Evolutionary conservation across 2,113 vertebrate species (phyloP), one percentile per base, ranked within the genome.

Genomic region (Menura novaehollandiae): DNA sequence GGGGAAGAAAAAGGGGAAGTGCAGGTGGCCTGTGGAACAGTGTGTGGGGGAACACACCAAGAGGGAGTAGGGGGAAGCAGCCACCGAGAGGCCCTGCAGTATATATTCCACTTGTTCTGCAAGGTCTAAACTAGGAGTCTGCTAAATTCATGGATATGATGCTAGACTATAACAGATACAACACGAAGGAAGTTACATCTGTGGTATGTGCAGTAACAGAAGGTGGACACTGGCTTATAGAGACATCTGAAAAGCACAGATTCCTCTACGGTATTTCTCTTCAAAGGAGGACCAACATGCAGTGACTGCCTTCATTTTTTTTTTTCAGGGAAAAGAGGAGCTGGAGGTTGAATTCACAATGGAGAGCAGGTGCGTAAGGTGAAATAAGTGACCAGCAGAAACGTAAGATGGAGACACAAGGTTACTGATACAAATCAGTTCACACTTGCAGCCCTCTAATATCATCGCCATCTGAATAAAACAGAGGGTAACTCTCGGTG

Each of bases 341-440:
- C 95, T 99, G 78, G 98, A 98, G 60, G 97, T 98, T 43, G 98
- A 98, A 85, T 99, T 99, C 95, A 97, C 98, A 58, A 88, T 98
- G 88, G 96, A 97, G 37, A 97, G 98, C 91, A 98, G 98, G 99
- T 98, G 84, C 14, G 98, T 98, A 71, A 89, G 24, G 47, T 39
- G 37, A 46, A 63, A 49, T 2, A 75, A 41, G 28, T 1, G 4
- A 78, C 28, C 56, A 35, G 30, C 2, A 74, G 68, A 82, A 55
- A 37, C n/a, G 11, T n/a, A 39, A 47, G 26, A 23, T 14, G n/a
- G 55, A 85, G n/a, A 28, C 4, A 76, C 80, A 67, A 59, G 8
- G 37, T 44, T 69, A 41, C 35, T 39, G 44, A 58, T 28, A 13
- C 10, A 64, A 32, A 43, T 68, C 17, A 27, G 7, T 68, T 80